phyloP scores from a whole-genome alignment of 2,888 invertebrate genomes.

The Tenthredo distinguenda region DNA sequence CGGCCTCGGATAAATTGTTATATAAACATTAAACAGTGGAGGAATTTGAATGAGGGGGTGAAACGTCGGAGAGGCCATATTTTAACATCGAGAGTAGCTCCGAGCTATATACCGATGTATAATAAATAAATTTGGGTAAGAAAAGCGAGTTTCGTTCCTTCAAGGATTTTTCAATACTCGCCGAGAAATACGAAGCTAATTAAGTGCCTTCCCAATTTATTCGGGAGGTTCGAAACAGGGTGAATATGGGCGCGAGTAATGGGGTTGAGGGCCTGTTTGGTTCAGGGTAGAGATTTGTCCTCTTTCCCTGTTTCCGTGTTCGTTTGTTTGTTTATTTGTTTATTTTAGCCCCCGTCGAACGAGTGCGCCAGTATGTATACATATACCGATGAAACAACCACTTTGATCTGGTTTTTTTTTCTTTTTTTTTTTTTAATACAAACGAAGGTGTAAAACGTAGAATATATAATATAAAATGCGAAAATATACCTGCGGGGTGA shows the following conservation, averaged over 20 bases:
- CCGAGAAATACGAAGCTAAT: conserved; percentile 7
- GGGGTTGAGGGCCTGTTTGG: background rate
- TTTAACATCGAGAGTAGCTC: background rate
- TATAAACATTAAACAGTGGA: background rate
- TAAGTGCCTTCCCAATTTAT: background rate
- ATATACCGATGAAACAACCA: background rate
- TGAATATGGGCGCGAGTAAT: background rate
- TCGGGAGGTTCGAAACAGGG: background rate
- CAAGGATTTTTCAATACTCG: background rate
- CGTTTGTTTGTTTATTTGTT: conserved; percentile 5
- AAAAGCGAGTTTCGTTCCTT: background rate
- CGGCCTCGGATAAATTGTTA: conserved; percentile 9
- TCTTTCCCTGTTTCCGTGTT: background rate
- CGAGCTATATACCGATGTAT: background rate
- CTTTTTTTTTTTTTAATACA: background rate
- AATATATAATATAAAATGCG: background rate
- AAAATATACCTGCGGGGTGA: background rate
- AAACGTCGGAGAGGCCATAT: conserved; percentile 13
- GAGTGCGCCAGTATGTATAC: background rate
- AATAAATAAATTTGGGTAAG: background rate
- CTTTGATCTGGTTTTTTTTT: conserved; percentile 14
- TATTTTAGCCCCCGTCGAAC: background rate
- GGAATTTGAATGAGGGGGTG: background rate
- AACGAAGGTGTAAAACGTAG: conserved; percentile 4
- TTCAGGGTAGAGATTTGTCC: background rate